These are phyloP conservation scores for Metaphire vulgaris DNA, from an alignment of 1,140 invertebrate genomes.

Conservation along the genomic window DNA sequence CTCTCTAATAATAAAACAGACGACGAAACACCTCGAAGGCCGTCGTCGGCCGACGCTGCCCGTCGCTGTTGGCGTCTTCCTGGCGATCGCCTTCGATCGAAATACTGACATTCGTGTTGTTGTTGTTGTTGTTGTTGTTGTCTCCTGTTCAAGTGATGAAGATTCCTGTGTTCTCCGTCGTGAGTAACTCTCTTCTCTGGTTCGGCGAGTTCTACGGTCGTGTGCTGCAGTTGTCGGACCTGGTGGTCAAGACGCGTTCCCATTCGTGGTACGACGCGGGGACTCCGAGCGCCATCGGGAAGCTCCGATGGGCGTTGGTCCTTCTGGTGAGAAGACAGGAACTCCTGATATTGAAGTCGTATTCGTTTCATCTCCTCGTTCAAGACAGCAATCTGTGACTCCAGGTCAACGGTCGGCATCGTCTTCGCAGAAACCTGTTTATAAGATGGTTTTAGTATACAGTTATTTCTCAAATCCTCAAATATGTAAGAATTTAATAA, in stretches of 20 bases:
- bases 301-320: conserved; percentile 30
- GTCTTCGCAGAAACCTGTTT: no score
- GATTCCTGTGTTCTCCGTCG: no score
- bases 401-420: no score
- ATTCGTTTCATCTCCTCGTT: conserved; percentile 58
- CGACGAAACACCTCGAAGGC: no score
- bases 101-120: not conserved
- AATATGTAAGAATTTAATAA: no score
- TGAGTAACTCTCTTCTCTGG: no score
- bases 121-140: not conserved
- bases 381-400: conserved; percentile 54
- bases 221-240: conserved; percentile 38
- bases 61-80: not conserved
- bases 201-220: not conserved
- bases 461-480: no score
- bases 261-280: conserved; percentile 50
- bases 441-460: no score
- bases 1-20: no score
- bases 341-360: conserved; percentile 54
- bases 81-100: not conserved
- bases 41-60: not conserved
- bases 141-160: not conserved
- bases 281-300: conserved; percentile 31
- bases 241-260: conserved; percentile 55
- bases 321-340: conserved; percentile 40